Evolutionary conservation across 2,797 vertebrate genomes (phyloP), one percentile per base, ranked within the genome.

Genomic region (Rhinatrema bivittatum): DNA sequence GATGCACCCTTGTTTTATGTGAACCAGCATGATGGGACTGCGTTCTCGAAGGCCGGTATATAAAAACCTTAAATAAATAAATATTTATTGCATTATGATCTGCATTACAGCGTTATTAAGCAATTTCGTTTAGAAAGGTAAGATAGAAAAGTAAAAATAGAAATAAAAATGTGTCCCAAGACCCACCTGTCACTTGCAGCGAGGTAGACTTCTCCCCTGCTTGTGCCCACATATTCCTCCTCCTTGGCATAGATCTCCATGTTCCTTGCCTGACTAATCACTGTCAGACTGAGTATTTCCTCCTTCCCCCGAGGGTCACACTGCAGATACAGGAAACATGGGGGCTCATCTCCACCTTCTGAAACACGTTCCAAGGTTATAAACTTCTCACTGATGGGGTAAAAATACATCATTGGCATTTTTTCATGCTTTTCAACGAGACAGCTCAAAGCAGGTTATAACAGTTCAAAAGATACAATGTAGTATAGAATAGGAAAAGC

Each of bases 211-310:
- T 20, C 39, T 7, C 93, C 93, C 1, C 90, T 76, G 3, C 79
- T 68, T 4, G 93, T 97, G 1, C 87, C 91, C 13, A 84, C 88
- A 71, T 98, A 98, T 16, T 94, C 91, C 10, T 59, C 76, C 8
- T 37, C 46, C 13, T 36, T 23, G 2, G 33, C 39, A 53, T 97
- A 98, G 3, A 89, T 74, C 60, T 97, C 92, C 60, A 94, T 78
- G 29, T 87, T 93, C 2, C 90, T 82, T 21, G 92, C 91, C 53
- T 93, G 84, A 4, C 89, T 94, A 33, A 84, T 28, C 12, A 97
- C 2, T 28, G 74, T 67, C 21, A 97, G 42, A 7, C 66, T 66
- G 32, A 53, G 32, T 60, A 97, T 71, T 43, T 64, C 65, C 2
- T 55, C 34, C 0, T 36, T 34, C 3, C 65, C 69, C 15, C 19